Evolutionary conservation across 2,113 vertebrate species (phyloP), one percentile per base, ranked within the genome.

Genomic region (Nibea coibor): DNA sequence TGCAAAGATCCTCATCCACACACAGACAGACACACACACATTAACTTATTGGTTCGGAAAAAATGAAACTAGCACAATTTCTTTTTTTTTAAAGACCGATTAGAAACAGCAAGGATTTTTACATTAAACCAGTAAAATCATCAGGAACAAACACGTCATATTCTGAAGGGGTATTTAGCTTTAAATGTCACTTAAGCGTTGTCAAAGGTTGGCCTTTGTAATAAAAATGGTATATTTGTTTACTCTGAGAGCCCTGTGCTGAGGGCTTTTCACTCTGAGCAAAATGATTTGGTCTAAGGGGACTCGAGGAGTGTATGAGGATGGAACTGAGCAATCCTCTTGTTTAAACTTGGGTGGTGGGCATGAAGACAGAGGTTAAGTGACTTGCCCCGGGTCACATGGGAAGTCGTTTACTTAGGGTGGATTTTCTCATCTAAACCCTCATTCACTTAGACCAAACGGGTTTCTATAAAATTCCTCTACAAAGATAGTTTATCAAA

Each of bases 301-400:
- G 92, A 91, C 83, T 89, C 54, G 62, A 77, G 56, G 88, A 92
- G 89, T 86, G 87, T 84, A 84, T 89, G 80, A 81, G 82, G 88
- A 88, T 83, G 79, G 68, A 88, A 88, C 76, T 89, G 89, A 93
- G 88, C 87, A 89, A 85, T 90, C 93, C 87, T 89, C 89, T 89
- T 92, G 90, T 94, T 93, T 90, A 92, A 93, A 93, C 89, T 86
- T 86, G 87, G 91, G 89, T 88, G 87, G 85, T 85, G 78, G 75
- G 90, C 87, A 87, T 91, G 90, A 89, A 90, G 91, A 85, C 90
- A 93, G 92, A 81, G 94, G 94, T 96, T 95, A 96, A 96, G 93
- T 94, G 92, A 94, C 91, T 94, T 92, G 89, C 94, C 93, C 89
- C 72, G 59, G 92, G 93, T 94, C 94, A 94, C 88, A 92, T 77